A percentile compares a stretch with the other conserved stretches of the same genome.
These are phyloP conservation scores for Zaprionus obscuricornis DNA, from an alignment of 2,888 invertebrate species.

Conservation along the genomic window DNA sequence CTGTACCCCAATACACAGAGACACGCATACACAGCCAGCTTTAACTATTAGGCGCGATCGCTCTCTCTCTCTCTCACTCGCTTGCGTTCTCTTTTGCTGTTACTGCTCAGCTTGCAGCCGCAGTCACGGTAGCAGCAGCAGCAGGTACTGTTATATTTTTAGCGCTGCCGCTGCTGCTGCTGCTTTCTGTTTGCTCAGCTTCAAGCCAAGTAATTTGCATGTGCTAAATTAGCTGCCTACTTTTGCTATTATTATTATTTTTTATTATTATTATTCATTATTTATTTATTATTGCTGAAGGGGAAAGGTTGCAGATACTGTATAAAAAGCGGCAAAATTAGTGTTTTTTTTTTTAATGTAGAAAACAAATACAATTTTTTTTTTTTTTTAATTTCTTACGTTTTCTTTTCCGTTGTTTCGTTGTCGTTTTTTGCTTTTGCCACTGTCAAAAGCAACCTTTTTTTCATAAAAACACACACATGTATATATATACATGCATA, in stretches of 20 bases:
- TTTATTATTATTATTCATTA: too few relatives aligned
- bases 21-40: too few relatives aligned
- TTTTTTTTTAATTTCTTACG: constrained; percentile 1
- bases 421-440: constrained; percentile 4
- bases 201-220: constrained; percentile 58
- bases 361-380: neutral
- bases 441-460: too few relatives aligned
- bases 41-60: too few relatives aligned
- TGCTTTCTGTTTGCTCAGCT: constrained; percentile 47
- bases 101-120: too few relatives aligned
- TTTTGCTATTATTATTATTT: constrained; percentile 26
- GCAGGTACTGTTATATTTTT: constrained; percentile 73
- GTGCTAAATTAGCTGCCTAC: constrained; percentile 64
- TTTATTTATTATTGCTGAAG: constrained; percentile 31
- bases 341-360: neutral
- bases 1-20: too few relatives aligned
- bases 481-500: neutral
- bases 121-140: too few relatives aligned
- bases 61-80: constrained; percentile 3
- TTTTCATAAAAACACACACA: neutral
- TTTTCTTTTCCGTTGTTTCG: neutral
- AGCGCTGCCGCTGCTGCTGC: too few relatives aligned
- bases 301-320: neutral
- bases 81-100: too few relatives aligned
- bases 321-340: constrained; percentile 15